Evolutionary conservation across 2,797 vertebrate genomes (phyloP).

Genomic region (Typhlichthys subterraneus): DNA sequence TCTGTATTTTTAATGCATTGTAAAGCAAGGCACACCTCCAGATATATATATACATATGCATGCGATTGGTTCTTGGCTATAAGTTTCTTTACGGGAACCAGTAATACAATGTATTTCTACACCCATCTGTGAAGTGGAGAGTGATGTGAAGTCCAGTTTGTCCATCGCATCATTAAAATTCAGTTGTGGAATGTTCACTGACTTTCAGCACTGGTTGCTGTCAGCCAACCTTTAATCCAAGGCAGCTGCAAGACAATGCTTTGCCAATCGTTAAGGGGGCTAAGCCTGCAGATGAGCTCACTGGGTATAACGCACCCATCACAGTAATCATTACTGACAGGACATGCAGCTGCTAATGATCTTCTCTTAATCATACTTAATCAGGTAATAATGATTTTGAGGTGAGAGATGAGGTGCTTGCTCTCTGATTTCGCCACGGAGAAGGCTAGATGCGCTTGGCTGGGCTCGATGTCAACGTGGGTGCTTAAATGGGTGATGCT

Average conservation of each 20-base stretch:
- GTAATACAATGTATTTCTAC: too few species aligned
- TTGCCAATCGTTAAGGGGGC: slow-evolving; percentile 59
- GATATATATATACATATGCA: too few species aligned
- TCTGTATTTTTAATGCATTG: too few species aligned
- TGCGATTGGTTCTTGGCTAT: too few species aligned
- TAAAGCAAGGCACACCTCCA: too few species aligned
- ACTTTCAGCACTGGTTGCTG: slow-evolving; percentile 42
- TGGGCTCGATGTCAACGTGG: slow-evolving; percentile 30
- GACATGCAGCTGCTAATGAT: slow-evolving; percentile 85
- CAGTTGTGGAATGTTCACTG: not conserved
- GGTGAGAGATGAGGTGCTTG: slow-evolving; percentile 70
- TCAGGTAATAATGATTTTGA: slow-evolving; percentile 83
- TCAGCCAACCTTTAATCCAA: slow-evolving; percentile 45
- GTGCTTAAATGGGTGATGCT: slow-evolving; percentile 15
- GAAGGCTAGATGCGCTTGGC: slow-evolving; percentile 55
- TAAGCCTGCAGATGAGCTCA: slow-evolving; percentile 59
- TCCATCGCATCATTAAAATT: slow-evolving; percentile 41
- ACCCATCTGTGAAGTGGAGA: too few species aligned
- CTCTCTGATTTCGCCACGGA: slow-evolving; percentile 57
- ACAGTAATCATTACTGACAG: slow-evolving; percentile 82
- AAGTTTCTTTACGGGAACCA: too few species aligned
- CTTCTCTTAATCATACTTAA: slow-evolving; percentile 85
- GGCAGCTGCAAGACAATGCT: slow-evolving; percentile 71
- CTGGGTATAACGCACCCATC: slow-evolving; percentile 71
- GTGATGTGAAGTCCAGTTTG: too few species aligned